These are phyloP conservation scores for Lamellibrachia columna DNA, from an alignment of 2,888 invertebrate genomes.

Conservation along the genomic window DNA sequence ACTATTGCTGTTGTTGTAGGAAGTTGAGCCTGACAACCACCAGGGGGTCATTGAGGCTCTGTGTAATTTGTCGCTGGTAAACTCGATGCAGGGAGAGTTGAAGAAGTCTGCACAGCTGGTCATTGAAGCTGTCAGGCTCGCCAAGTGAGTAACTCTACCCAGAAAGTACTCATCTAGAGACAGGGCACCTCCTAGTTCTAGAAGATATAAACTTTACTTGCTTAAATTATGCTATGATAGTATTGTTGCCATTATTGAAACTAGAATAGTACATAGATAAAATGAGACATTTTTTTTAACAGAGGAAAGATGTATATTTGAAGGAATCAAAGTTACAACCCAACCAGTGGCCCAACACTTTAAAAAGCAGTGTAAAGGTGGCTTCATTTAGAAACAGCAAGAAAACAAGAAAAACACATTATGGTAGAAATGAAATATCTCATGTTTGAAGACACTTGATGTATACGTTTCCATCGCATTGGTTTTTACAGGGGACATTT, in stretches of 20 bases:
- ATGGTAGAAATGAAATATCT: not conserved
- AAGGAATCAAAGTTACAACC: no score
- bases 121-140: conserved; percentile 52
- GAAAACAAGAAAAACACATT: not conserved
- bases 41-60: conserved; percentile 50
- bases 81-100: conserved; percentile 52
- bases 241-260: not conserved
- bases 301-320: not conserved
- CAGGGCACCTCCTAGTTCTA: not conserved
- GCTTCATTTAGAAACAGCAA: not conserved
- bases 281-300: not conserved
- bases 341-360: not conserved
- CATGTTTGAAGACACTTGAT: conserved; percentile 22
- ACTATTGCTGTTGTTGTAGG: conserved; percentile 41
- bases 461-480: not conserved
- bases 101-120: conserved; percentile 55
- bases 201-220: not conserved
- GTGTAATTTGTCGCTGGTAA: conserved; percentile 54
- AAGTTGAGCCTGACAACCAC: conserved; percentile 45
- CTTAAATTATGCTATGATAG: not conserved
- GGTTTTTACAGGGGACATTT: conserved; percentile 49
- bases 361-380: not conserved
- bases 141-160: conserved; percentile 46
- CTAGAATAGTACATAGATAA: not conserved
- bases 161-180: not conserved